Base-by-base conservation (phyloP, 2,113 vertebrate species). In the Colinus virginianus region DNA sequence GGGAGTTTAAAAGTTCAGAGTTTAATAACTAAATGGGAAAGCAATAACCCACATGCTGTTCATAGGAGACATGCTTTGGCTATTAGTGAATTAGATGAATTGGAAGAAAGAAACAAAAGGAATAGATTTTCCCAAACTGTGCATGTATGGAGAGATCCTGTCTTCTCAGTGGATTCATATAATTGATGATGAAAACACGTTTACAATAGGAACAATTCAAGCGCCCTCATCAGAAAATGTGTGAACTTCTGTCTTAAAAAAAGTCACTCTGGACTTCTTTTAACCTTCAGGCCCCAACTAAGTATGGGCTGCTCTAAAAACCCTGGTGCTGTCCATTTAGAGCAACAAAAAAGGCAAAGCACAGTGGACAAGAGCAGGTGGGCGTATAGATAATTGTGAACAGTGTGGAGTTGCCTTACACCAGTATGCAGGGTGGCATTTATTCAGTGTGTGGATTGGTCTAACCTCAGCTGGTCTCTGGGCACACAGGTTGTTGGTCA, bases 1-100 rank as follows among this genome's bases (percentile, higher is more conserved):
- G 84, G 46, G 76, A 85, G 91, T 94, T 94, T 91, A 91, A 94
- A 95, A 86, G 90, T 95, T 96, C 93, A 95, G 77, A 67, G 21
- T 76, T 94, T 92, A 91, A 56, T 88, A 64, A 88, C 76, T 46
- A 90, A 86, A 88, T 86, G 76, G 56, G 85, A 94, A 92, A 78
- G 87, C 70, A 84, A 30, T 94, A 94, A 83, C 48, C 18, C 58
- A 56, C 48, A 10, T 89, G 61, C 26, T 78, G 28, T 55, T 92
- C 61, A 4, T 75, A 45, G 80, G 61, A 58, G 70, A 55, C 51
- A 45, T 77, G 36, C 30, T 91, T 66, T 72, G 62, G 23, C 40
- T 93, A 6, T 86, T 83, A 76, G 56, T 61, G 43, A 93, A 86
- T 87, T 80, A 69, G 82, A 62, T 74, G 23, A 55, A 63, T 51